Evolutionary conservation across 2,888 invertebrate species (phyloP).

Genomic region (Chloromyia formosa): DNA sequence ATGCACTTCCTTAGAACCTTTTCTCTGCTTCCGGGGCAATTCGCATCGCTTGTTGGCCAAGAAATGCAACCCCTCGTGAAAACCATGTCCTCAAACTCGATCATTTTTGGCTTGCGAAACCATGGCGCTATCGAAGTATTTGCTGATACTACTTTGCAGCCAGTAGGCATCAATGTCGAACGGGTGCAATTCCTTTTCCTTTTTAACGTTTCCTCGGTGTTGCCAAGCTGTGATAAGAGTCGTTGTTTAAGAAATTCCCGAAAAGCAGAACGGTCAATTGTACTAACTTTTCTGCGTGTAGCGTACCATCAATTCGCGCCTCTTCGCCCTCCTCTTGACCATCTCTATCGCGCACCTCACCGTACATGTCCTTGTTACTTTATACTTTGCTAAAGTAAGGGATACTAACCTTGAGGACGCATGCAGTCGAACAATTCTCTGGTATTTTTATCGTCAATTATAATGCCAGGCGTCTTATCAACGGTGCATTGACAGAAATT

Average conservation of each 20-base stretch:
- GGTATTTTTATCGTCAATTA: conserved; percentile 90
- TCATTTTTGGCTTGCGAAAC: too few relatives aligned
- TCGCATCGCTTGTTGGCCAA: too few relatives aligned
- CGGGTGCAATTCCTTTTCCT: conserved; percentile 85
- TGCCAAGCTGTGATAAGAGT: conserved; percentile 66
- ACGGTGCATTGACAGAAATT: conserved; percentile 78
- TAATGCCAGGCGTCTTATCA: conserved; percentile 71
- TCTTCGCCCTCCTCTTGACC: conserved; percentile 84
- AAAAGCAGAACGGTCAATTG: not conserved
- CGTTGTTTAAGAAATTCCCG: not conserved
- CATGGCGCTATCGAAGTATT: conserved; percentile 97
- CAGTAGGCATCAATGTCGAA: conserved; percentile 98
- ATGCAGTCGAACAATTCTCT: conserved; percentile 77
- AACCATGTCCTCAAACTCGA: too few relatives aligned
- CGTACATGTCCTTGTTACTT: too few relatives aligned
- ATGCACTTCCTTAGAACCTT: too few relatives aligned
- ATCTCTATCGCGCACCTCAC: conserved; percentile 83
- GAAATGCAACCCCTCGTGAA: too few relatives aligned
- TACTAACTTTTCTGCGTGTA: conserved; percentile 74
- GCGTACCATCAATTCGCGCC: conserved; percentile 75
- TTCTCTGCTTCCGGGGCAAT: too few relatives aligned
- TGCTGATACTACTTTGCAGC: conserved; percentile 88
- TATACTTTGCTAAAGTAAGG: conserved; percentile 83
- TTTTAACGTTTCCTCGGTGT: conserved; percentile 75
- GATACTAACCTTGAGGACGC: conserved; percentile 78